Conservation (phyloP, 2,113 vertebrate genomes). For the Xenopus tropicalis region UCB_Xtro_10.0 CM004449.2:114735001-114735500, state of each 20-base stretch:
- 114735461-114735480: slow-evolving; percentile 2
- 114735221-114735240: slow-evolving; percentile 53
- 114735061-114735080: slow-evolving; percentile 42
- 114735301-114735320: slow-evolving; percentile 1
- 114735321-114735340: background rate
- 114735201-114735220: slow-evolving; percentile 66
- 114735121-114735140: slow-evolving; percentile 75
- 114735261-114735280: slow-evolving; percentile 5
- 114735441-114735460: background rate
- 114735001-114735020: slow-evolving; percentile 27
- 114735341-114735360: slow-evolving; percentile 23
- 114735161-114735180: slow-evolving; percentile 81
- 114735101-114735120: slow-evolving; percentile 53
- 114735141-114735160: slow-evolving; percentile 83
- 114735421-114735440: background rate
- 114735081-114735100: slow-evolving; percentile 44
- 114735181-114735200: slow-evolving; percentile 85
- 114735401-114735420: background rate
- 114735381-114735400: background rate
- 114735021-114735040: slow-evolving; percentile 30
- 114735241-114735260: background rate
- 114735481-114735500: background rate
- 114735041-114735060: slow-evolving; percentile 34
- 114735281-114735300: background rate
- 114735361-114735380: background rate